phyloP scores from a whole-genome alignment of 1,140 invertebrate genomes.

The Drosophila subobscura region DNA sequence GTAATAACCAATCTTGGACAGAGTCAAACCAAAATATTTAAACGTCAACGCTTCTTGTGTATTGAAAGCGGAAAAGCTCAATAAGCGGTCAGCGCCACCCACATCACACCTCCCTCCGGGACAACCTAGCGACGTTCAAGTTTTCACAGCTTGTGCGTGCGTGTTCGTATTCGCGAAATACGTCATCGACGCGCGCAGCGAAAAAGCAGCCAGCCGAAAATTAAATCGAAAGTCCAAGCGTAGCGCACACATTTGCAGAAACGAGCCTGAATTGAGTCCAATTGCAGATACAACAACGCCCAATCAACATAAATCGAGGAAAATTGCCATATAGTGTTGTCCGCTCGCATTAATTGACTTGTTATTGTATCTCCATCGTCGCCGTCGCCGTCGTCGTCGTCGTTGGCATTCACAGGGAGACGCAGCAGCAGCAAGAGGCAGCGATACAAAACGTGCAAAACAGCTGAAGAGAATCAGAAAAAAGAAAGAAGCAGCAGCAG shows the following conservation, averaged over 20 bases:
- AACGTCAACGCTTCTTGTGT: conserved; percentile 62
- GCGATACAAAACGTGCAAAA: conserved; percentile 62
- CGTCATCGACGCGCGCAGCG: conserved; percentile 77
- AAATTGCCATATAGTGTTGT: conserved; percentile 44
- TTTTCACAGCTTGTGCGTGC: conserved; percentile 50
- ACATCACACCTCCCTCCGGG: background rate
- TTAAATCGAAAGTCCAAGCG: conserved; percentile 5
- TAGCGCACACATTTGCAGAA: conserved; percentile 11
- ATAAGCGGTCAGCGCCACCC: conserved; percentile 30
- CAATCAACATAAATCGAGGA: conserved; percentile 64
- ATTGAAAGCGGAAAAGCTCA: conserved; percentile 55
- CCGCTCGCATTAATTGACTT: conserved; percentile 66
- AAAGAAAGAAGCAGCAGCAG: conserved; percentile 34
- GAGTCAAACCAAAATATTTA: conserved; percentile 42
- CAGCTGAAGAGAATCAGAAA: conserved; percentile 62
- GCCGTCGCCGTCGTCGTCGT: conserved; percentile 1
- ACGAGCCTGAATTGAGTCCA: conserved; percentile 55
- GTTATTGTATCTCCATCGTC: conserved; percentile 48
- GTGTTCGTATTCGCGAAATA: conserved; percentile 57
- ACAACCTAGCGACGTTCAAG: background rate
- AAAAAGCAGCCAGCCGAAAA: conserved; percentile 24
- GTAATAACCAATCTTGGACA: conserved; percentile 42
- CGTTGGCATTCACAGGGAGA: conserved; percentile 51
- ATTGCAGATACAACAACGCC: conserved; percentile 54
- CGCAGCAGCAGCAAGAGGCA: conserved; percentile 16